Evolutionary conservation across 1,140 invertebrate genomes (phyloP).

Genomic region (Pissodes strobi): DNA sequence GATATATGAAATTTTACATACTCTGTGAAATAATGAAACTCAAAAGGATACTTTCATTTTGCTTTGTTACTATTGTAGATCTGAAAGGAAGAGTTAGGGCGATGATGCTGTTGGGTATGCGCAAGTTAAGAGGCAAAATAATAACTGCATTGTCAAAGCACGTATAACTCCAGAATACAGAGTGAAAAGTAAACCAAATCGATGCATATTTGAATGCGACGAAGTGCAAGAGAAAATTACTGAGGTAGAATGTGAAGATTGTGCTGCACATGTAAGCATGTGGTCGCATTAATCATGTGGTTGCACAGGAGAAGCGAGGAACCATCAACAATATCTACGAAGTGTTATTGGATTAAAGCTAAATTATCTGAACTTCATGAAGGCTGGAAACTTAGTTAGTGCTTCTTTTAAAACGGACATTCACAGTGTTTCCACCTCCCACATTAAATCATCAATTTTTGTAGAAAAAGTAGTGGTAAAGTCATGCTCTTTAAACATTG

Average conservation of each 20-base stretch:
- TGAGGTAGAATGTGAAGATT: conserved; percentile 46
- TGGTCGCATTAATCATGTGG: conserved; percentile 46
- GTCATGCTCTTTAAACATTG: no score
- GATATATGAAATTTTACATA: no score
- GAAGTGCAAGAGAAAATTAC: no score
- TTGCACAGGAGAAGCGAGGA: conserved; percentile 44
- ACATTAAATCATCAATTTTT: background rate
- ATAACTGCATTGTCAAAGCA: background rate
- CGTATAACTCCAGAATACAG: conserved; percentile 38
- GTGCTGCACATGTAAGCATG: conserved; percentile 43
- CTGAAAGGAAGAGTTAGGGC: no score
- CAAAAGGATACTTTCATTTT: no score
- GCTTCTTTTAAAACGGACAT: no score
- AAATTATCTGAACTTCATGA: background rate
- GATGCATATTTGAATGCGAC: no score
- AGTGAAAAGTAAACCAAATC: conserved; percentile 37
- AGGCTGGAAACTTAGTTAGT: background rate
- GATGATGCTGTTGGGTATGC: no score
- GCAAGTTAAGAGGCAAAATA: no score
- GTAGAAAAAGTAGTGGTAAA: background rate
- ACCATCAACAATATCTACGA: conserved; percentile 39
- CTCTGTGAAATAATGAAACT: no score
- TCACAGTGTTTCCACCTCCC: no score
- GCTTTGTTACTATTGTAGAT: no score
- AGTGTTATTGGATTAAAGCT: conserved; percentile 50